Percentiles rank a stretch among this genome's conserved stretches.
Conservation (phyloP, 2,113 vertebrate species). For the Pterocles orientalis region DNA sequence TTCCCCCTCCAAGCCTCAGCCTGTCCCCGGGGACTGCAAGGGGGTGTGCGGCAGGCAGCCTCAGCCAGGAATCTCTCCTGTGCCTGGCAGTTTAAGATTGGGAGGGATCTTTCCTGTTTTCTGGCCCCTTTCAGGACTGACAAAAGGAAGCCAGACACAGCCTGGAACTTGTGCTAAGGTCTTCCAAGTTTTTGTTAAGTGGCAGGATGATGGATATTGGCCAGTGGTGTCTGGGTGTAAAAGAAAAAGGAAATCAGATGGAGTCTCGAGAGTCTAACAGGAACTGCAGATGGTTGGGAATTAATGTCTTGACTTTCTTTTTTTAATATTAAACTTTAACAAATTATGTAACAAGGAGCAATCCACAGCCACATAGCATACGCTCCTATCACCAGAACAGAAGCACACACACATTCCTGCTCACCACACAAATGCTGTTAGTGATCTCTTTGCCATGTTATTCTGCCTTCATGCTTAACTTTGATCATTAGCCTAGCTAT, state of each 20-base stretch:
- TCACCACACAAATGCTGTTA: neutral
- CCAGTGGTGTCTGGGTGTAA: neutral
- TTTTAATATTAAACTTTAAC: neutral
- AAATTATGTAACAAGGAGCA: neutral
- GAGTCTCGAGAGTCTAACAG: neutral
- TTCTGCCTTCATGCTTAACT: neutral
- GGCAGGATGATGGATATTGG: neutral
- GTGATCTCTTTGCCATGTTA: neutral
- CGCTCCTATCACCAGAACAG: neutral
- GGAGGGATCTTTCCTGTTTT: neutral
- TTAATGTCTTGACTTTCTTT: neutral
- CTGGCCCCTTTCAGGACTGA: neutral
- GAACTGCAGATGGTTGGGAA: neutral
- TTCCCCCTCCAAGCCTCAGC: neutral
- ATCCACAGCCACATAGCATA: neutral
- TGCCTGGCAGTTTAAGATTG: neutral
- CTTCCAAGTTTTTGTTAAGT: neutral
- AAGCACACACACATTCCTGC: neutral
- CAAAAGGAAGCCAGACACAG: neutral
- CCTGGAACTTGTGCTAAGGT: neutral
- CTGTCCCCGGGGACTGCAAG: neutral
- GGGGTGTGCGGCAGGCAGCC: neutral
- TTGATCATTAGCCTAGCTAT: neutral
- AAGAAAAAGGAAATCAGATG: neutral
- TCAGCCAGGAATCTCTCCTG: neutral